Evolutionary conservation across 2,797 vertebrate genomes (phyloP), one percentile per base, ranked within the genome.

Genomic region (Tauraco hartlaubi): DNA sequence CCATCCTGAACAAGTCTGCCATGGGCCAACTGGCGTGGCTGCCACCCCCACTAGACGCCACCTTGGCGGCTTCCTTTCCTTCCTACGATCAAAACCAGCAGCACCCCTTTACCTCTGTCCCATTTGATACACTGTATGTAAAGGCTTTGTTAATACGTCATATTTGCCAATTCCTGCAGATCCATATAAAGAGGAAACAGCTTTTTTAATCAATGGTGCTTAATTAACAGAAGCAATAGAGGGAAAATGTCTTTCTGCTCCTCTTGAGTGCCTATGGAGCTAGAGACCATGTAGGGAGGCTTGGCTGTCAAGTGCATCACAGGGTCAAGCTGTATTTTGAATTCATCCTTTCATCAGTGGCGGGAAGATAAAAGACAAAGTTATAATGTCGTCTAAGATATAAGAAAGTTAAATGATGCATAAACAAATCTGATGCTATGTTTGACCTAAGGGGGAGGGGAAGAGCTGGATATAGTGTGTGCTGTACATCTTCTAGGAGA

Each of bases 381-480:
- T 74, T 81, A 58, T 51, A 87, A 49, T n/a, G 63, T 59, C 0
- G 0, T 29, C 13, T 23, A 49, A 54, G 59, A 76, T 66, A 72
- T 44, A 79, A 88, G 92, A 25, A 86, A 80, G 76, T 77, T 87
- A 92, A 95, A 89, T 54, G 90, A 69, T 1, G 29, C 74, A 91
- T 90, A 92, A 95, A 95, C 91, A 95, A 90, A 63, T 49, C 29
- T 33, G 72, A n/a, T 29, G 68, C 67, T 78, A 2, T 9, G 26
- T 61, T 85, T 93, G 71, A 94, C 78, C 92, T 51, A 0, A 9
- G 56, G n/a, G 44, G 86, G 69, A 87, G 41, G 54, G 51, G 67
- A 74, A 84, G 84, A 75, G 54, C 52, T 85, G 68, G 74, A 31
- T 51, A 33, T 52, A 44, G 39, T 54, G 59, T 3, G 2, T 35